Conservation (phyloP, 2,113 vertebrate species). For the Anoplopoma fimbria region DNA sequence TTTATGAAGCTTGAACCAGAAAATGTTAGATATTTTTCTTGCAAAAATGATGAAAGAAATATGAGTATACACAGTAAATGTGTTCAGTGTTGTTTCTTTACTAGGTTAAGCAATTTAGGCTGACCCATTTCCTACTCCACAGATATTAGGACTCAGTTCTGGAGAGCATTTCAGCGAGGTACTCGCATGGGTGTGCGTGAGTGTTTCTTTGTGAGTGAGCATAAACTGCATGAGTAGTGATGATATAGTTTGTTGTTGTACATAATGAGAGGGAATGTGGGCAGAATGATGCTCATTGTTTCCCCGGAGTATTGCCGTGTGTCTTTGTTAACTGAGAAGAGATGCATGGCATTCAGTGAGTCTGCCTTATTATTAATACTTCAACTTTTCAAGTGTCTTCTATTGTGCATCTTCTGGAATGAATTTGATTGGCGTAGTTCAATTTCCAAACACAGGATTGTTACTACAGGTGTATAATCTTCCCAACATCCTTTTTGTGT, state of each 20-base stretch:
- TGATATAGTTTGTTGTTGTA: conserved; percentile 64
- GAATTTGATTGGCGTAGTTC: background rate
- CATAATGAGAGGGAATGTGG: conserved; percentile 63
- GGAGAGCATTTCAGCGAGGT: conserved; percentile 84
- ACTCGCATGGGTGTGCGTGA: conserved; percentile 78
- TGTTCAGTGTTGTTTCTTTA: conserved; percentile 7
- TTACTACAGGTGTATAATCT: conserved; percentile 34
- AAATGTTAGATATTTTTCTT: background rate
- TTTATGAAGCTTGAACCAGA: background rate
- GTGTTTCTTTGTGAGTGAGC: conserved; percentile 53
- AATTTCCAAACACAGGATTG: conserved; percentile 2
- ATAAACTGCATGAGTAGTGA: conserved; percentile 67
- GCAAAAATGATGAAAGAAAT: no score
- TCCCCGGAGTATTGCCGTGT: conserved; percentile 57
- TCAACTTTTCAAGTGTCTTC: conserved; percentile 21
- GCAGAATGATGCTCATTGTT: conserved; percentile 61
- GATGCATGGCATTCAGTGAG: conserved; percentile 54
- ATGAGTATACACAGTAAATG: background rate
- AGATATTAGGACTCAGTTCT: conserved; percentile 86
- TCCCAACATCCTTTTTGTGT: conserved; percentile 26
- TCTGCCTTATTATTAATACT: conserved; percentile 32
- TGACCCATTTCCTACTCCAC: conserved; percentile 71
- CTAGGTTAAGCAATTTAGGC: conserved; percentile 16
- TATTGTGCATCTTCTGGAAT: conserved; percentile 17
- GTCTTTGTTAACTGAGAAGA: conserved; percentile 52